Conservation (phyloP, 2,888 invertebrate species). For the Caradrina kadenii region DNA sequence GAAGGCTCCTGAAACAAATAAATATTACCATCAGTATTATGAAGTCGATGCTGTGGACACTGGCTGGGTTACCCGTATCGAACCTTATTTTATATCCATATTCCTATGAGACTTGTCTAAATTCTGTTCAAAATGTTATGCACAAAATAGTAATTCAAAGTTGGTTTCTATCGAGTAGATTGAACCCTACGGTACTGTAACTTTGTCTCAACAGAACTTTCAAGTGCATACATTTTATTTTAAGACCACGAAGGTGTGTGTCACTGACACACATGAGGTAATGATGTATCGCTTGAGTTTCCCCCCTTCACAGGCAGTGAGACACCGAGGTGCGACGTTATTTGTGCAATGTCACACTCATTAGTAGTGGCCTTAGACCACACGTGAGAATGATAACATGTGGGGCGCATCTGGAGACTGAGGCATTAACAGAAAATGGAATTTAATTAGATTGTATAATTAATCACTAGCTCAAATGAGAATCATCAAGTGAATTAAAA, state of each 20-base stretch:
- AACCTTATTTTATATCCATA: too few species aligned
- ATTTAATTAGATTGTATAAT: conserved; percentile 17
- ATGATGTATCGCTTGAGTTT: conserved; percentile 6
- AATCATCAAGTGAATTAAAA: background rate
- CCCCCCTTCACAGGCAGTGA: too few species aligned
- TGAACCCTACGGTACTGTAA: too few species aligned
- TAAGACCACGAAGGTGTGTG: background rate
- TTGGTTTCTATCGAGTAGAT: too few species aligned
- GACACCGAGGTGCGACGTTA: conserved; percentile 12
- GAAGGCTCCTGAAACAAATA: conserved; percentile 95
- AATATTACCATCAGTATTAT: conserved; percentile 13
- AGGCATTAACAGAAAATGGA: conserved; percentile 2
- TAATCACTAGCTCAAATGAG: conserved; percentile 15
- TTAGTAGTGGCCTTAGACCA: conserved; percentile 15
- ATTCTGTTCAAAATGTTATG: too few species aligned
- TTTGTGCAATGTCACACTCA: conserved; percentile 19
- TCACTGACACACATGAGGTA: background rate
- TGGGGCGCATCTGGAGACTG: conserved; percentile 43
- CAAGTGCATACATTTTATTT: background rate
- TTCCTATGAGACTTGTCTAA: too few species aligned
- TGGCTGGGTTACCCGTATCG: too few species aligned
- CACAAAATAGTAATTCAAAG: too few species aligned
- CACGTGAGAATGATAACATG: conserved; percentile 47
- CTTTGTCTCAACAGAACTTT: too few species aligned
- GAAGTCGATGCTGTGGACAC: background rate